Conservation (phyloP, 2,888 invertebrate genomes). For the Lithophane socia region DNA sequence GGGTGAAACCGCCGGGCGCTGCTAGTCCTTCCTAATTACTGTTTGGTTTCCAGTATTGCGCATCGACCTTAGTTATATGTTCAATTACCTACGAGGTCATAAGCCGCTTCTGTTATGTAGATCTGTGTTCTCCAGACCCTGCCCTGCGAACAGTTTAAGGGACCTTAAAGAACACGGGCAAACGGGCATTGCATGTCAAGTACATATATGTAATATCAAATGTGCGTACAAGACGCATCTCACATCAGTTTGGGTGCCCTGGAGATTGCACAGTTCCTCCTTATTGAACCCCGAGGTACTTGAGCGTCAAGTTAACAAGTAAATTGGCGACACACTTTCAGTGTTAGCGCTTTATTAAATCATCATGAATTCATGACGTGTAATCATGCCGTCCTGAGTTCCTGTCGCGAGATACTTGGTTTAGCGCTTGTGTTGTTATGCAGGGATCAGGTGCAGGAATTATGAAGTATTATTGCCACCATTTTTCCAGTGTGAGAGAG, state of each 20-base stretch:
- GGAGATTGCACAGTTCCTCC: conserved; percentile 46
- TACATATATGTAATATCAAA: background rate
- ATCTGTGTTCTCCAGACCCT: background rate
- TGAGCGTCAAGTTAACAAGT: conserved; percentile 52
- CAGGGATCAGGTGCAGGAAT: background rate
- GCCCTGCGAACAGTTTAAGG: background rate
- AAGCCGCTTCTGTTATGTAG: background rate
- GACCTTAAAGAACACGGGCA: background rate
- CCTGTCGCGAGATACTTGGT: background rate
- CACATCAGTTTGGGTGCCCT: conserved; percentile 8
- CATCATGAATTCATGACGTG: background rate
- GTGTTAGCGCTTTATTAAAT: conserved; percentile 40
- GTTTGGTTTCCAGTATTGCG: background rate
- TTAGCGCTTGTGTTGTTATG: background rate
- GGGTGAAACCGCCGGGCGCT: too few species aligned
- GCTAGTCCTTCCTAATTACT: too few species aligned
- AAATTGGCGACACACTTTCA: conserved; percentile 48
- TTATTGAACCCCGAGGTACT: conserved; percentile 38
- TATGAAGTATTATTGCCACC: too few species aligned
- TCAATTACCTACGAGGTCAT: background rate
- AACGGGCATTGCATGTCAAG: background rate
- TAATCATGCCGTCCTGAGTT: conserved; percentile 12
- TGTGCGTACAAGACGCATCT: conserved; percentile 5
- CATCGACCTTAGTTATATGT: background rate
- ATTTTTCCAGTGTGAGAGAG: too few species aligned